Evolutionary conservation across 1,140 invertebrate genomes (phyloP).

Genomic region (Diplogasteroides magnus): DNA sequence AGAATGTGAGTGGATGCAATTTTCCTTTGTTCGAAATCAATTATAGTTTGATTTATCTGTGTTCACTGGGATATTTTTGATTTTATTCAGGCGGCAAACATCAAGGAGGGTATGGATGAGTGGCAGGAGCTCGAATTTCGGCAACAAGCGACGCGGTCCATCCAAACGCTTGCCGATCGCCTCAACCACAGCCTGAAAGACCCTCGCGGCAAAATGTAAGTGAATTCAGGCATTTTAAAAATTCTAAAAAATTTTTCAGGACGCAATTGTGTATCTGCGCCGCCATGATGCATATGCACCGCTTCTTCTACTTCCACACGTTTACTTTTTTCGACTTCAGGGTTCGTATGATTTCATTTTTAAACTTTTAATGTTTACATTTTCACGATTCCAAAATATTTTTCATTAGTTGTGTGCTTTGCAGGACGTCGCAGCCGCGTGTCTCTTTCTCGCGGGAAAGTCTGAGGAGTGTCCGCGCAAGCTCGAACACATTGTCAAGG

Average conservation of each 20-base stretch:
- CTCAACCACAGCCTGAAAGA: neutral
- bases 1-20: neutral
- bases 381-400: neutral
- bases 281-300: constrained; percentile 14
- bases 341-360: neutral
- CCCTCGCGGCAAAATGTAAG: neutral
- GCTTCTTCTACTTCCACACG: constrained; percentile 10
- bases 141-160: neutral
- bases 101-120: neutral
- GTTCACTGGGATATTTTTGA: neutral
- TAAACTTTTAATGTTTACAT: neutral
- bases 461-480: constrained; percentile 17
- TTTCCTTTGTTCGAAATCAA: neutral
- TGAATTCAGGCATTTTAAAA: neutral
- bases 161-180: neutral
- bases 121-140: neutral
- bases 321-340: constrained; percentile 1
- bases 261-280: constrained; percentile 7
- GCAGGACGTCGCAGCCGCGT: constrained; percentile 19
- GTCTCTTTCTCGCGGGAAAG: constrained; percentile 15
- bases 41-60: neutral
- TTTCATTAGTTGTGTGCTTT: neutral
- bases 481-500: constrained; percentile 15
- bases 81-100: neutral
- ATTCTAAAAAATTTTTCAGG: neutral